Conservation (phyloP, 2,888 invertebrate species). For the Stenichneumon culpator region DNA sequence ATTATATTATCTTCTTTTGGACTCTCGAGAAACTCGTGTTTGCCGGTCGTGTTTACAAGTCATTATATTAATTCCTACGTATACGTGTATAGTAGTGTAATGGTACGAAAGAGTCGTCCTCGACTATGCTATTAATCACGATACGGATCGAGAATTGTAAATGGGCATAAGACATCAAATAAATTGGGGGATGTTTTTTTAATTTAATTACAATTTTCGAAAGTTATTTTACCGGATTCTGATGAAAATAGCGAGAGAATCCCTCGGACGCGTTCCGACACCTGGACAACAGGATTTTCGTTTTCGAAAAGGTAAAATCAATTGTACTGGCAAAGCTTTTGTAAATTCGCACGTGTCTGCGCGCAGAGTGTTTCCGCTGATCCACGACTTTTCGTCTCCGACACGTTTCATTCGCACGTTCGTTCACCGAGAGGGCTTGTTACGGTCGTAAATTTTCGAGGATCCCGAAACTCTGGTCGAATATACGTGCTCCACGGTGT, state of each 20-base stretch:
- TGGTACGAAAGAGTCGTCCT: neutral
- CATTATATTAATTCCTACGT: constrained; percentile 54
- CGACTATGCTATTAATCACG: neutral
- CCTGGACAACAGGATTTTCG: constrained; percentile 22
- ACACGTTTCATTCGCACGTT: constrained; percentile 51
- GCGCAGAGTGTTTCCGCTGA: constrained; percentile 32
- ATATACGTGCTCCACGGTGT: constrained; percentile 4
- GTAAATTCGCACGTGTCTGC: constrained; percentile 58
- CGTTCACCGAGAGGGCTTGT: constrained; percentile 14
- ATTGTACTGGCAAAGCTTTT: constrained; percentile 1
- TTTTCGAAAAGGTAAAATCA: neutral
- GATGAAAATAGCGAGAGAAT: neutral
- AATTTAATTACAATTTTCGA: neutral
- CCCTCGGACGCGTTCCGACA: constrained; percentile 26
- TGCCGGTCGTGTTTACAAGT: constrained; percentile 72
- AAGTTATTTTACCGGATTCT: neutral
- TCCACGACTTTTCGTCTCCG: constrained; percentile 24
- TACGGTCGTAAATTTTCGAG: constrained; percentile 37
- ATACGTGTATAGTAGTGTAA: neutral
- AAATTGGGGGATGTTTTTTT: neutral
- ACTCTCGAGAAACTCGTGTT: constrained; percentile 49
- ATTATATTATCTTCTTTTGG: constrained; percentile 38
- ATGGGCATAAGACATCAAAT: neutral
- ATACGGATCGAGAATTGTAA: neutral
- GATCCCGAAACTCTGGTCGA: constrained; percentile 1